Conservation (phyloP, 2,113 vertebrate genomes). For the Columbina picui region DNA sequence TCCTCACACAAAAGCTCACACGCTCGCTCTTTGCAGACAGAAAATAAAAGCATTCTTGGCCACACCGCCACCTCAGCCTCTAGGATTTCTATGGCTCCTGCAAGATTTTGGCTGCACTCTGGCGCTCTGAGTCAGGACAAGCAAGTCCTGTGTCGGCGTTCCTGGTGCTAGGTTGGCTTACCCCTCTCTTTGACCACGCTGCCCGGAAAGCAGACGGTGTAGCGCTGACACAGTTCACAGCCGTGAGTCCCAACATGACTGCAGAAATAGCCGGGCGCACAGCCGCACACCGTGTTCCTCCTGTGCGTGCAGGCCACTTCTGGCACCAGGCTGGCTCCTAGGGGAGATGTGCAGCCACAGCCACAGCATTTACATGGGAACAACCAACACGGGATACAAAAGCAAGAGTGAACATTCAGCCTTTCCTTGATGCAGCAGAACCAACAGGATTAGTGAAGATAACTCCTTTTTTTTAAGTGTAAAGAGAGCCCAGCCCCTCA, state of each 20-base stretch:
- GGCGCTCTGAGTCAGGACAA: background rate
- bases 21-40: background rate
- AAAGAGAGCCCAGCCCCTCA: background rate
- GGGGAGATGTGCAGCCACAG: background rate
- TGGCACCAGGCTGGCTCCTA: background rate
- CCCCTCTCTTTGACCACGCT: background rate
- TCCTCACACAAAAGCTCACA: background rate
- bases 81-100: background rate
- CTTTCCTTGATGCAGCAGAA: background rate
- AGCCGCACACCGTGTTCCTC: background rate
- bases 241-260: background rate
- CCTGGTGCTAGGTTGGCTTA: background rate
- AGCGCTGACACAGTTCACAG: background rate
- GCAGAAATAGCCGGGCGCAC: conserved; percentile 1
- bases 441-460: background rate
- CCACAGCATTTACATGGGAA: background rate
- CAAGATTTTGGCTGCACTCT: background rate
- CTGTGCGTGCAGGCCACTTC: background rate
- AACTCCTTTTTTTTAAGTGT: background rate
- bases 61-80: background rate
- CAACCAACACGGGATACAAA: background rate
- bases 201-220: background rate
- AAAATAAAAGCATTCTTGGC: background rate
- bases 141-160: background rate
- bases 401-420: background rate